phyloP scores from a whole-genome alignment of 2,113 vertebrate genomes.

The pig (Sus scrofa) region DNA sequence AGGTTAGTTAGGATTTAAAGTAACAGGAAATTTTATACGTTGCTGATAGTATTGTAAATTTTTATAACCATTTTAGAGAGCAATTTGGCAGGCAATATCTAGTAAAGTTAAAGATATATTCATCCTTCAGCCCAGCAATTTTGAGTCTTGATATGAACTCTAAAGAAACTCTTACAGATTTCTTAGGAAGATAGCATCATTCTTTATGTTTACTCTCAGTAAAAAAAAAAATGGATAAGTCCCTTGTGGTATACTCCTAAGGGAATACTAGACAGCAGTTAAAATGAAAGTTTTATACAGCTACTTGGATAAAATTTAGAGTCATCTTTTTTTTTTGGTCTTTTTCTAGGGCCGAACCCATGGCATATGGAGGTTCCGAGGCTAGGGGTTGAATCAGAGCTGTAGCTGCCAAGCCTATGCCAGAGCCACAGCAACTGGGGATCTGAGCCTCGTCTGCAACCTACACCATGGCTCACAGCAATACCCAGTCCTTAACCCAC shows the following conservation, averaged over 20 bases:
- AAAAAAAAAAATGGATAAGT: not conserved
- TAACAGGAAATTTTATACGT: not conserved
- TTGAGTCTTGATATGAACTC: not conserved
- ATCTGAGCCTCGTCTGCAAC: too few relatives aligned
- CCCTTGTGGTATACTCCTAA: not conserved
- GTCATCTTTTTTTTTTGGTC: conserved; percentile 7
- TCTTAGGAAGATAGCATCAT: not conserved
- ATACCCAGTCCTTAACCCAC: too few relatives aligned
- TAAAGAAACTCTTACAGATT: conserved; percentile 35
- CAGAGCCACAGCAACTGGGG: too few relatives aligned
- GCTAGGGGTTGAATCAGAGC: too few relatives aligned
- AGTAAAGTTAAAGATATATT: conserved; percentile 14
- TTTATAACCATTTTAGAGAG: conserved; percentile 46
- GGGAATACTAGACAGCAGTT: not conserved
- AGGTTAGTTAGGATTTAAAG: conserved; percentile 30
- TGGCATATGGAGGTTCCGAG: too few relatives aligned
- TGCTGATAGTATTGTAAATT: conserved; percentile 42
- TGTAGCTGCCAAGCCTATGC: too few relatives aligned
- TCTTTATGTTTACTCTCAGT: conserved; percentile 23
- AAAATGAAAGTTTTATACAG: not conserved
- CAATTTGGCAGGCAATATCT: not conserved
- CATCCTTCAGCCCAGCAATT: not conserved
- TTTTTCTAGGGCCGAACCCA: too few relatives aligned
- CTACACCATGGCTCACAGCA: too few relatives aligned
- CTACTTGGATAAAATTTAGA: conserved; percentile 8